These are phyloP conservation scores for Drosophila phalerata DNA, from an alignment of 2,888 invertebrate species.

Conservation along the genomic window DNA sequence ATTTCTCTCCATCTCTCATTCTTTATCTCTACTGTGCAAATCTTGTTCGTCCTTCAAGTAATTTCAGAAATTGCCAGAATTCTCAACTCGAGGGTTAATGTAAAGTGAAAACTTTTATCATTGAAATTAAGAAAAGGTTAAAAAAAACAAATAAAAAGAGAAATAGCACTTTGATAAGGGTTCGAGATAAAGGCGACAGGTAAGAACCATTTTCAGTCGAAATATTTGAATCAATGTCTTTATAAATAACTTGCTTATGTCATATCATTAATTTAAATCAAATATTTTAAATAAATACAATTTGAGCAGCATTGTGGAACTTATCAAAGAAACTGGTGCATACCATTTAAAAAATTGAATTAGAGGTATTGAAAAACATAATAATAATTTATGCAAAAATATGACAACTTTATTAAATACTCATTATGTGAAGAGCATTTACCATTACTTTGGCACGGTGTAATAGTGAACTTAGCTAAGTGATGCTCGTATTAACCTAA, in stretches of 20 bases:
- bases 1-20: background rate
- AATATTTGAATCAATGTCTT: constrained; percentile 7
- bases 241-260: constrained; percentile 9
- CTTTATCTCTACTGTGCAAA: background rate
- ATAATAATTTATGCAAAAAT: background rate
- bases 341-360: too few species aligned
- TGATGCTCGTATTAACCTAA: background rate
- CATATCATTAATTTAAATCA: constrained; percentile 16
- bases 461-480: background rate
- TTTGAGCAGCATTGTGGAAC: too few species aligned
- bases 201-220: constrained; percentile 2
- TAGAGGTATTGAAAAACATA: too few species aligned
- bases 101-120: constrained; percentile 19
- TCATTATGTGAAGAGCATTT: background rate
- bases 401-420: background rate
- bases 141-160: background rate
- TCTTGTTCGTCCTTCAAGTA: constrained; percentile 13
- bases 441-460: background rate
- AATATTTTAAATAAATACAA: background rate
- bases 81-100: constrained; percentile 6
- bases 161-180: constrained; percentile 12
- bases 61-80: constrained; percentile 17
- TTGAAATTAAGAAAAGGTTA: background rate
- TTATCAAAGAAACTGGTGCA: too few species aligned
- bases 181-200: constrained; percentile 1